Conservation (phyloP, 2,113 vertebrate genomes). For the Trogon melanurus region DNA sequence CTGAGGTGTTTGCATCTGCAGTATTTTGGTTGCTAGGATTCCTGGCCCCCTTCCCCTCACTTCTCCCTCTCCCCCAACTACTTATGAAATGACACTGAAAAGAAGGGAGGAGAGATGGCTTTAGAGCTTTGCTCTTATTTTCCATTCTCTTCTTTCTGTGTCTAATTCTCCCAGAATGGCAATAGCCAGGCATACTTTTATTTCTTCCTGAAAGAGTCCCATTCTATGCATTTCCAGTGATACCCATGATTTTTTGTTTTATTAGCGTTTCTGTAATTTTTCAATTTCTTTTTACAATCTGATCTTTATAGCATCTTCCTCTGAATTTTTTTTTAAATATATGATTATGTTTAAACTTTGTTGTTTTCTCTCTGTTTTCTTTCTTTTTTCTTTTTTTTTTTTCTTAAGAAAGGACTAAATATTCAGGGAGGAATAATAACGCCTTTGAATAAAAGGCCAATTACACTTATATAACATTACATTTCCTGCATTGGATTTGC, state of each 20-base stretch:
- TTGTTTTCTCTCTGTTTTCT: not conserved
- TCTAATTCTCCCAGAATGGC: not conserved
- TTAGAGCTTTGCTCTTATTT: conserved; percentile 2
- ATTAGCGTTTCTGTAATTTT: not conserved
- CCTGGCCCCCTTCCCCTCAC: conserved; percentile 3
- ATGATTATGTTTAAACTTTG: not conserved
- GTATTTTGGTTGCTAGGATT: conserved; percentile 54
- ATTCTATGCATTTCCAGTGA: not conserved
- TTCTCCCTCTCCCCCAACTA: not conserved
- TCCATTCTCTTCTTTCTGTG: not conserved
- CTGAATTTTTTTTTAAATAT: not conserved
- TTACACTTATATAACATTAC: conserved; percentile 22
- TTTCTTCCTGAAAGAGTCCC: not conserved
- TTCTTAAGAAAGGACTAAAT: not conserved
- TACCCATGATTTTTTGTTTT: not conserved
- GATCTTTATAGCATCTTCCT: not conserved
- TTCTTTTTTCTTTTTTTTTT: not conserved
- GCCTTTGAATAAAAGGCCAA: conserved; percentile 45
- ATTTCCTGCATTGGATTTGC: conserved; percentile 61
- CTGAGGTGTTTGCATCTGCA: conserved; percentile 27
- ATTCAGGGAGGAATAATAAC: not conserved
- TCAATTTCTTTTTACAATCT: not conserved
- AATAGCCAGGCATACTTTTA: not conserved
- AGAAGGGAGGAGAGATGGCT: not conserved
- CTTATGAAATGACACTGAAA: conserved; percentile 25